Conservation (phyloP, 2,797 vertebrate species). For the Peromyscus attwateri region DNA sequence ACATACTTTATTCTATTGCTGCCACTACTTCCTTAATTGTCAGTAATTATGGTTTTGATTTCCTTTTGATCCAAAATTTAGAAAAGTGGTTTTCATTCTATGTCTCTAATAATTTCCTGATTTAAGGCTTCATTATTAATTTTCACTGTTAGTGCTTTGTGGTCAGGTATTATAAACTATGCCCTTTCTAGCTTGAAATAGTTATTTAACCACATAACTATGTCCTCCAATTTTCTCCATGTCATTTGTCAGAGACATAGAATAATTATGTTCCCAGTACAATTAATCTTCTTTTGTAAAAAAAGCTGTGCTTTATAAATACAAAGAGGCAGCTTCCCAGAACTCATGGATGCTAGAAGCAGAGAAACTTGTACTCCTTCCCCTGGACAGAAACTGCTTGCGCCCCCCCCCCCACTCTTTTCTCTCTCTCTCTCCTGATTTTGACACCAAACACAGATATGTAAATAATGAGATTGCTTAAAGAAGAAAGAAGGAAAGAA, state of each 20-base stretch:
- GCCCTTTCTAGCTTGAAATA: slow-evolving; percentile 55
- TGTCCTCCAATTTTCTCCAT: slow-evolving; percentile 50
- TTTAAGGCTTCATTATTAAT: slow-evolving; percentile 68
- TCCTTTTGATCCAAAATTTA: slow-evolving; percentile 58
- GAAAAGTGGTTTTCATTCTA: slow-evolving; percentile 55
- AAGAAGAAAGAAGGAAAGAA: neutral
- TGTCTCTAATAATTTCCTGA: slow-evolving; percentile 52
- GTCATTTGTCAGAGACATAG: slow-evolving; percentile 63
- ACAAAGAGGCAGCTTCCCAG: slow-evolving; percentile 34
- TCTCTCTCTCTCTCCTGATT: neutral
- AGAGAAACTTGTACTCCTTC: neutral
- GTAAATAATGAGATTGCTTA: slow-evolving; percentile 21
- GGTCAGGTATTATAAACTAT: slow-evolving; percentile 59
- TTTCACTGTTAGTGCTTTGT: slow-evolving; percentile 62
- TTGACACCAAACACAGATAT: neutral
- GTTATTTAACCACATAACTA: slow-evolving; percentile 72
- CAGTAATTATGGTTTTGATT: slow-evolving; percentile 68
- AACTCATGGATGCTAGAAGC: neutral
- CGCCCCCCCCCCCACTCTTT: no score
- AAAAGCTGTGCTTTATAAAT: slow-evolving; percentile 55
- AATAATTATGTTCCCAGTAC: slow-evolving; percentile 55
- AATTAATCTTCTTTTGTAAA: slow-evolving; percentile 34
- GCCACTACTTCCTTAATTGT: slow-evolving; percentile 45
- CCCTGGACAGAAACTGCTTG: neutral
- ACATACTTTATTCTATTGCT: neutral